phyloP scores from a whole-genome alignment of 2,797 vertebrate species.

The Hydrocynus forskahlii region DNA sequence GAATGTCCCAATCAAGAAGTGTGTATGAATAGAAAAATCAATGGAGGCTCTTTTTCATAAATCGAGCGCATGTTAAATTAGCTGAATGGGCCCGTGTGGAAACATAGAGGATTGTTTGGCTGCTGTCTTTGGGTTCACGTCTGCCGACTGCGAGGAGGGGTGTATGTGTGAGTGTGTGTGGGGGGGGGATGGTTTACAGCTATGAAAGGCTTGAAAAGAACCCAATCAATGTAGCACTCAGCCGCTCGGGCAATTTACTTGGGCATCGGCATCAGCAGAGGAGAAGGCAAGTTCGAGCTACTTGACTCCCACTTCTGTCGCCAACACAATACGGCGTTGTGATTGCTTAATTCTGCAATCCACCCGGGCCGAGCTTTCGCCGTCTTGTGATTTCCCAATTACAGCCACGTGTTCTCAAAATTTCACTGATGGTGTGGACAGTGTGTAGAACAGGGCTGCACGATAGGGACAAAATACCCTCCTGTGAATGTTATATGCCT shows the following conservation, averaged over 20 bases:
- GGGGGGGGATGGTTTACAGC: constrained; percentile 69
- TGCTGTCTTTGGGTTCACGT: constrained; percentile 75
- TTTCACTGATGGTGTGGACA: background rate
- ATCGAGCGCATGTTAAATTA: constrained; percentile 82
- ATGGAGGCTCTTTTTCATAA: constrained; percentile 82
- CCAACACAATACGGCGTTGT: constrained; percentile 30
- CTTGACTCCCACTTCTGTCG: constrained; percentile 42
- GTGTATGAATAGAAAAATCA: constrained; percentile 75
- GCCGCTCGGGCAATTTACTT: constrained; percentile 69
- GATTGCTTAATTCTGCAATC: constrained; percentile 55
- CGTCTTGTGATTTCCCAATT: constrained; percentile 37
- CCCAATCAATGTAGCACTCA: constrained; percentile 79
- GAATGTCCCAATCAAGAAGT: constrained; percentile 74
- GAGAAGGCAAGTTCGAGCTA: constrained; percentile 46
- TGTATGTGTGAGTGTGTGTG: background rate
- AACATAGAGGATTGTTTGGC: constrained; percentile 78
- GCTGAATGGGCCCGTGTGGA: constrained; percentile 76
- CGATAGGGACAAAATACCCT: too few species aligned
- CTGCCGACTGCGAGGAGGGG: constrained; percentile 73
- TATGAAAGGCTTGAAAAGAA: constrained; percentile 72
- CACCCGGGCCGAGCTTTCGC: constrained; percentile 27
- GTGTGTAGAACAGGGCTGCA: background rate
- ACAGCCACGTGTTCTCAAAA: constrained; percentile 10
- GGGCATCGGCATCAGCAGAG: constrained; percentile 58
- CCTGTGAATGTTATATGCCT: too few species aligned